Base-by-base conservation (phyloP, 2,888 invertebrate genomes). In the Leucophenga montana region DNA sequence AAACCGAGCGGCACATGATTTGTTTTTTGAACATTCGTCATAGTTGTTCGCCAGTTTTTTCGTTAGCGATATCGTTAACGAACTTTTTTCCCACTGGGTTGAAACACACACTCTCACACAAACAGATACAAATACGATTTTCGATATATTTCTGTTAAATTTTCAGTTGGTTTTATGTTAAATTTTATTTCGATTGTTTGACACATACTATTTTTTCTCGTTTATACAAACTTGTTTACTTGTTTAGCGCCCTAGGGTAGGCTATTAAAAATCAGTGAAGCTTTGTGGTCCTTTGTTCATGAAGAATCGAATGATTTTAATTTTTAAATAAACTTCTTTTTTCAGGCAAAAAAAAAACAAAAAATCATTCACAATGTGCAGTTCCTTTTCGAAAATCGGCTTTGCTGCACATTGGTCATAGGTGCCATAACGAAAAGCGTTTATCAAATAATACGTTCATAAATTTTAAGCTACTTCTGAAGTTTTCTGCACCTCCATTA, bases 391-490 rank as follows among this genome's bases (percentile, higher is more conserved):
- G 8, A 31, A 2, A 27, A 57, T 48, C 22, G 44, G 62, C 46
- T 64, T 64, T 48, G n/a, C 48, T 20, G 16, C 62, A 64, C 16
- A 64, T 22, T 46, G 48, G 20, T 48, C 62, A 64, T 64, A 48
- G 6, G 27, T n/a, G 46, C 62, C 46, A 64, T 44, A 20, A 62
- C 14, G 39, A 39, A 39, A 39, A 50, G n/a, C 27, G 14, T 44
- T 13, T 20, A 33, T 31, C 27, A 11, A 0, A 13, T 22, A 20
- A 11, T 20, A 46, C 46, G 13, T 46, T 46, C 3, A 2, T n/a
- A 14, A 14, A n/a, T 59, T 59, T 8, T 27, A 31, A 48, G n/a
- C n/a, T n/a, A n/a, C n/a, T n/a, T n/a, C 48, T 46, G 48, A n/a
- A n/a, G n/a, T 16, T 20, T 44, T 46, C 27, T 27, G 4, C 27